Base-by-base conservation (phyloP, 2,888 invertebrate genomes). In the Caenorhabditis sp. region DNA sequence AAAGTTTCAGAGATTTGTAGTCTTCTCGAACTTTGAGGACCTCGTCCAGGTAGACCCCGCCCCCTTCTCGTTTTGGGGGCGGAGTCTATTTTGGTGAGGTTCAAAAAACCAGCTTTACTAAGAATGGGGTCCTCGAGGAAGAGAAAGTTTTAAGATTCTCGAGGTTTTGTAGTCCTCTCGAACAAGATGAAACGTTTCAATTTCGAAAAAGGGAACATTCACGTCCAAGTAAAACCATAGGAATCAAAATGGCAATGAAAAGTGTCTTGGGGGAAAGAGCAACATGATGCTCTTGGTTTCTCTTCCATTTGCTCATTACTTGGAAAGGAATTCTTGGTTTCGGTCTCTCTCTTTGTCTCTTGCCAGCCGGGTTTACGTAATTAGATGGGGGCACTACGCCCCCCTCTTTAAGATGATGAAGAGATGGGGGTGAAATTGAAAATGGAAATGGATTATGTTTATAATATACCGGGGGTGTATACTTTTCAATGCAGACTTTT, bases 231-330 rank as follows among this genome's bases (percentile, higher is more conserved):
- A 35, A 14, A 35, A n/a, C n/a, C n/a, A n/a, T 72, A 49, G 54
- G 41, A 49, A 49, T 49, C 49, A 49, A 49, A 49, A 49, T 5
- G 49, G 19, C 49, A 49, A 49, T 49, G 49, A 49, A 49, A 49
- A 49, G 38, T 12, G 38, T 4, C 4, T 31, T 4, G 31, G 5
- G 31, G 68, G 75, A 69, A 76, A 76, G 69, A 59, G 63, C 69
- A 68, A 59, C 54, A 68, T 28, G 31, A 12, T 35, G 31, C 31
- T 35, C 73, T 61, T 38, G n/a, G n/a, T 31, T 1, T 49, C 6
- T 41, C 66, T 4, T 59, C 66, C 75, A 69, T 76, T 76, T 70
- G 69, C 77, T 77, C 77, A 77, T 77, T 77, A 77, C 69, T 77
- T 35, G 63, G 61, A 61, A 66, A 59, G 68, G 69, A 58, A 35